A percentile compares a stretch with the other conserved stretches of the same genome.
These are phyloP conservation scores for Caenorhabditis brenneri DNA, from an alignment of 1,140 invertebrate genomes.

Conservation along the genomic window DNA sequence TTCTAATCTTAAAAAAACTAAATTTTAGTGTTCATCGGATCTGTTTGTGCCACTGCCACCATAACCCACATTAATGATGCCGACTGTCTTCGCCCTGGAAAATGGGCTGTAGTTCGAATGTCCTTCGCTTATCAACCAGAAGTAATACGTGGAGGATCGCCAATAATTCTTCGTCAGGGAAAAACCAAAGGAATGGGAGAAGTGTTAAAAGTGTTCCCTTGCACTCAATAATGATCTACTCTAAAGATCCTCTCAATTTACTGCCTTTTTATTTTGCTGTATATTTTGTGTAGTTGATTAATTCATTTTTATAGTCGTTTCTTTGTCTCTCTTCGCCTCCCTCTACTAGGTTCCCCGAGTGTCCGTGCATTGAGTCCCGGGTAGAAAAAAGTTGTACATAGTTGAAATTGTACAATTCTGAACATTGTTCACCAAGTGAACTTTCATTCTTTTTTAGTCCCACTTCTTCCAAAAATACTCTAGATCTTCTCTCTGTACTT, in stretches of 20 bases:
- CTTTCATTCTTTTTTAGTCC: not conserved
- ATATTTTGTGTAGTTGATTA: constrained; percentile 17
- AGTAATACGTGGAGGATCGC: constrained; percentile 84
- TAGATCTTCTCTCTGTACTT: constrained; percentile 30
- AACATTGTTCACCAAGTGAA: constrained; percentile 32
- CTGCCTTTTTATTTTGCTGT: constrained; percentile 14
- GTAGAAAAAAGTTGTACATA: constrained; percentile 34
- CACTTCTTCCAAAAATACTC: constrained; percentile 1
- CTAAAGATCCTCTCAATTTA: not conserved
- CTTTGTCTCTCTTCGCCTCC: not conserved
- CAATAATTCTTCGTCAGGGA: constrained; percentile 86
- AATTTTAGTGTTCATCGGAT: constrained; percentile 21
- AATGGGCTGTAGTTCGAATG: not conserved
- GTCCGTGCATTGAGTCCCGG: not conserved
- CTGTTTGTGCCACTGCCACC: not conserved
- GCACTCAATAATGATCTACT: not conserved
- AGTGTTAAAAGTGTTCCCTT: constrained; percentile 75
- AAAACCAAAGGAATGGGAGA: constrained; percentile 84
- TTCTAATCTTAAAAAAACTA: too few species aligned
- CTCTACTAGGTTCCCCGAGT: not conserved
- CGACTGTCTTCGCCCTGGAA: constrained; percentile 2
- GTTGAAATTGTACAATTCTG: constrained; percentile 14
- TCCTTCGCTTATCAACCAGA: constrained; percentile 73
- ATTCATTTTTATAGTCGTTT: not conserved
- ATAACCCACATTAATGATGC: not conserved